phyloP scores from a whole-genome alignment of 1,140 invertebrate genomes.

The Panagrolaimus sp. region DNA sequence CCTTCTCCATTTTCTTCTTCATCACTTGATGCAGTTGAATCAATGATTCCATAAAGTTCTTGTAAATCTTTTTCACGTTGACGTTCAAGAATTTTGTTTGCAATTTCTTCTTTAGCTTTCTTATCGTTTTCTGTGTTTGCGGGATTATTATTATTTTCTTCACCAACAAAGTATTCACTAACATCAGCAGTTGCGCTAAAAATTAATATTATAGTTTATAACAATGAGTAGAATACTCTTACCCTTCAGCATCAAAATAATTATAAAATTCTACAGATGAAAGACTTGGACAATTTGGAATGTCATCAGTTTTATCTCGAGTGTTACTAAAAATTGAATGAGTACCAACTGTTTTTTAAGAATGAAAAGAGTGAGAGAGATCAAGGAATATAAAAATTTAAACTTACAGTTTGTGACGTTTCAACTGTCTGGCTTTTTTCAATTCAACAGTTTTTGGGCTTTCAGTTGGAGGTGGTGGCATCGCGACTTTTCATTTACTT shows the following conservation, averaged over 20 bases:
- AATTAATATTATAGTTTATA: neutral
- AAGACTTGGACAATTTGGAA: constrained; percentile 5
- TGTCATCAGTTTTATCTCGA: neutral
- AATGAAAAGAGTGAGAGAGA: too few species aligned
- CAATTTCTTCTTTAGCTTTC: neutral
- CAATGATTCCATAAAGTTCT: constrained; percentile 2
- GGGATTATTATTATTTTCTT: neutral
- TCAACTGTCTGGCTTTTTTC: too few species aligned
- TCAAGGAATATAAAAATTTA: too few species aligned
- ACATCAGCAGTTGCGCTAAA: neutral
- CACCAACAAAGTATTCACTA: neutral
- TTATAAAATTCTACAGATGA: neutral
- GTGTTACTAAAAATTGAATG: neutral
- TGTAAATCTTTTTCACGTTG: constrained; percentile 13
- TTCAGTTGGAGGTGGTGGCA: too few species aligned
- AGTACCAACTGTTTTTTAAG: too few species aligned
- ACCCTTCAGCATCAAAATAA: neutral
- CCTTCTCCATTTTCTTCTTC: neutral
- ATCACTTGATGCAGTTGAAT: neutral
- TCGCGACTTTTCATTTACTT: too few species aligned
- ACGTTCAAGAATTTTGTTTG: neutral
- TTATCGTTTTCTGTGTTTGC: neutral
- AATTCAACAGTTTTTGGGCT: too few species aligned
- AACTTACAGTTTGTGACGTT: too few species aligned
- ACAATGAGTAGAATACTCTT: too few species aligned